A percentile compares a stretch with the other conserved stretches of the same genome.
phyloP scores from a whole-genome alignment of 1,140 invertebrate genomes.

The Zaprionus inermis region DNA sequence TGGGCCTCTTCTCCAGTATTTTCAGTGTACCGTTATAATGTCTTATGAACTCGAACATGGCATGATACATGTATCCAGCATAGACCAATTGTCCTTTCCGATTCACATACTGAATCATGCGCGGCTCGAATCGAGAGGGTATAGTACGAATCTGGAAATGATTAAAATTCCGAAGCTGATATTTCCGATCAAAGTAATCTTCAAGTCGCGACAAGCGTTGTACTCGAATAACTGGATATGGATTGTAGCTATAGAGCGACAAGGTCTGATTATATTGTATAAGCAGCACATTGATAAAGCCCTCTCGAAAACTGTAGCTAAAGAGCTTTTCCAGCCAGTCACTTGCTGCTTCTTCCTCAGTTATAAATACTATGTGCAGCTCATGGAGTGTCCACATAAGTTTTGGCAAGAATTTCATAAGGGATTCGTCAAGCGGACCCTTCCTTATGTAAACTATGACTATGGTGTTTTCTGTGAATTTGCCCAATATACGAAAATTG shows the following conservation, averaged over 20 bases:
- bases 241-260: slow-evolving; percentile 47
- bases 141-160: neutral
- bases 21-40: slow-evolving; percentile 42
- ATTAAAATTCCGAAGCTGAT: slow-evolving; percentile 23
- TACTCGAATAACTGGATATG: slow-evolving; percentile 43
- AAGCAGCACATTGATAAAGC: slow-evolving; percentile 54
- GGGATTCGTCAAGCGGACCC: neutral
- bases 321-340: slow-evolving; percentile 26
- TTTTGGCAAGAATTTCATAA: slow-evolving; percentile 8
- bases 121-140: slow-evolving; percentile 17
- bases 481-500: slow-evolving; percentile 26
- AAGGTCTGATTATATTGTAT: neutral
- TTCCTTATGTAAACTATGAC: slow-evolving; percentile 32
- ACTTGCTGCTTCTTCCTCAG: neutral
- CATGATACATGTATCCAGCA: slow-evolving; percentile 38
- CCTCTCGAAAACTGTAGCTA: slow-evolving; percentile 44
- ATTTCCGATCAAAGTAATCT: slow-evolving; percentile 36
- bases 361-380: slow-evolving; percentile 49
- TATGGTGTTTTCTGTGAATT: slow-evolving; percentile 32
- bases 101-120: slow-evolving; percentile 43
- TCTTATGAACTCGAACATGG: slow-evolving; percentile 21
- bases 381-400: slow-evolving; percentile 41
- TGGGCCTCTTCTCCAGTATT: neutral
- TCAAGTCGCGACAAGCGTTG: slow-evolving; percentile 12
- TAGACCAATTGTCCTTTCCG: slow-evolving; percentile 5